Evolutionary conservation across 2,113 vertebrate species (phyloP).

Genomic region (Elaphurus davidianus): DNA sequence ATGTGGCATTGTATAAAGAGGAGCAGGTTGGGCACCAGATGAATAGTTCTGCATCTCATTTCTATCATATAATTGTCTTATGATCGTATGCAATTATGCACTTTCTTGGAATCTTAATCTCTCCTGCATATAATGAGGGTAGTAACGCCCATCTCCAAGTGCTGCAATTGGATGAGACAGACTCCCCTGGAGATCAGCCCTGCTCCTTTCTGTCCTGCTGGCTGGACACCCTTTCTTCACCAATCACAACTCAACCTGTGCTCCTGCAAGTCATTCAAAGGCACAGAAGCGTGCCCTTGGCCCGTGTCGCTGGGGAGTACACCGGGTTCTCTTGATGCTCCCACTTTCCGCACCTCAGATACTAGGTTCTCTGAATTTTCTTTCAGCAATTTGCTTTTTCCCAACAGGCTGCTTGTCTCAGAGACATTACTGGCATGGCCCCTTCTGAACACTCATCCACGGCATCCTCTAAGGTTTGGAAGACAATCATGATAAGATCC

Average conservation of each 20-base stretch:
- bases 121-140: neutral
- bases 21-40: neutral
- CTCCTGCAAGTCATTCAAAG: neutral
- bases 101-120: neutral
- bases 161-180: neutral
- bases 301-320: accelerated
- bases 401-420: neutral
- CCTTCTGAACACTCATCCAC: neutral
- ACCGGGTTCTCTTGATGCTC: neutral
- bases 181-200: accelerated
- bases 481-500: neutral
- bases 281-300: neutral
- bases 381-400: neutral
- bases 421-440: neutral
- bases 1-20: neutral
- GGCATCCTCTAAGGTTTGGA: neutral
- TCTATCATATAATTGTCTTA: neutral
- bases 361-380: neutral
- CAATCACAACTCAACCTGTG: too few species aligned
- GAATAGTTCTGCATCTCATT: neutral
- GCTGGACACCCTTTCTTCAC: neutral
- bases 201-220: neutral
- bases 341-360: neutral
- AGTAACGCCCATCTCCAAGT: neutral
- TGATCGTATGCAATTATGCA: neutral